Conservation (phyloP, 1,140 invertebrate species). For the Pseudomyrmex cubaensis region DNA sequence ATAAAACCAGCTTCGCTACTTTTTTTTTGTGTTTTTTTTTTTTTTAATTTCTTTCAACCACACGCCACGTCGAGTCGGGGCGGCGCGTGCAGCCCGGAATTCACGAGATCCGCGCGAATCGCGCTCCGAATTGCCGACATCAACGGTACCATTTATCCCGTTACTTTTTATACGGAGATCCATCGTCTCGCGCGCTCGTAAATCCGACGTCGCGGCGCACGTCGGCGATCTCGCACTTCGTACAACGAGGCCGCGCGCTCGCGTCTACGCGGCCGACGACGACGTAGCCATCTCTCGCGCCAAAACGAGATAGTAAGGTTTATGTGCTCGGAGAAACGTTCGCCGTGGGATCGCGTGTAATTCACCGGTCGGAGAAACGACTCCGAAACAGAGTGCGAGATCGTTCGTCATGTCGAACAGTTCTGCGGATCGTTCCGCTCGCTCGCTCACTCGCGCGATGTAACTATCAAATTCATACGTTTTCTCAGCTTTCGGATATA, state of each 20-base stretch:
- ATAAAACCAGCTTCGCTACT: no score
- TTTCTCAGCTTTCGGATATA: constrained; percentile 18
- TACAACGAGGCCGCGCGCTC: constrained; percentile 40
- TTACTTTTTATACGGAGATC: constrained; percentile 59
- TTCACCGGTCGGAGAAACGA: constrained; percentile 43
- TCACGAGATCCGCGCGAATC: constrained; percentile 38
- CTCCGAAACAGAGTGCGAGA: constrained; percentile 47
- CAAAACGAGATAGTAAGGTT: constrained; percentile 59
- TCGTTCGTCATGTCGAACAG: constrained; percentile 27
- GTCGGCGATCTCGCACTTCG: constrained; percentile 68
- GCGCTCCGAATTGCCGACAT: constrained; percentile 58
- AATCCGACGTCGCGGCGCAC: constrained; percentile 56
- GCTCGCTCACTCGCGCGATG: constrained; percentile 17
- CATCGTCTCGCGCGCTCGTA: constrained; percentile 58
- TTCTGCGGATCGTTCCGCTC: constrained; percentile 35
- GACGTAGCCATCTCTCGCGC: constrained; percentile 25
- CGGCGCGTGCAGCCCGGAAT: constrained; percentile 19
- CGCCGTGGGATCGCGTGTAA: constrained; percentile 54
- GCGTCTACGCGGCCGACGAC: constrained; percentile 33
- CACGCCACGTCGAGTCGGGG: not conserved
- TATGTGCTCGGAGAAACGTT: constrained; percentile 44
- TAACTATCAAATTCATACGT: constrained; percentile 50
- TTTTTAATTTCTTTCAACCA: constrained; percentile 7
- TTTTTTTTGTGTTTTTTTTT: constrained; percentile 4
- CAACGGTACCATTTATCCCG: constrained; percentile 40